A percentile compares a stretch with the other conserved stretches of the same genome.
Conservation (phyloP, 2,113 vertebrate species). For the Oriolus oriolus region DNA sequence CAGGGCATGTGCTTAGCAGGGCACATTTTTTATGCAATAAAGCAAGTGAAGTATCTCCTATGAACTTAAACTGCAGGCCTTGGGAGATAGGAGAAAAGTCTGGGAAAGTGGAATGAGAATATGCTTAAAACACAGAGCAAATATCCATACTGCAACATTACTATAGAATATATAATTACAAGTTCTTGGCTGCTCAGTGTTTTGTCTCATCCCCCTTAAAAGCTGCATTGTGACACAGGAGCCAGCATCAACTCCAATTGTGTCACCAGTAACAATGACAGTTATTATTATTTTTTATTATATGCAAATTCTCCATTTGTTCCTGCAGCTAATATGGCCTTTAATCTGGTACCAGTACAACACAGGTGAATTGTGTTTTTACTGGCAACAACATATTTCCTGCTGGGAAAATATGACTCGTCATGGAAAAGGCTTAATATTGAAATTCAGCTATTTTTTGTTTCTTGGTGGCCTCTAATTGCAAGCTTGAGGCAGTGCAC, state of each 20-base stretch:
- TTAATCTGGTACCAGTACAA: not conserved
- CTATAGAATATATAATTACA: not conserved
- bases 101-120: not conserved
- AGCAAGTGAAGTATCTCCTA: not conserved
- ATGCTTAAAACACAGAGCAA: not conserved
- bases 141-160: not conserved
- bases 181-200: not conserved
- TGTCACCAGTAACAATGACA: not conserved
- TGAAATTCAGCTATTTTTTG: conserved; percentile 62
- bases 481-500: conserved; percentile 80
- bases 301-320: conserved; percentile 7
- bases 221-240: not conserved
- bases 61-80: not conserved
- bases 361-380: conserved; percentile 37
- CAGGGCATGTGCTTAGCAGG: not conserved
- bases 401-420: conserved; percentile 25
- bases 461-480: conserved; percentile 83
- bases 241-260: not conserved
- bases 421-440: conserved; percentile 21
- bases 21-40: not conserved
- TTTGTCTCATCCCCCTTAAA: not conserved
- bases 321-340: not conserved
- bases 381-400: not conserved
- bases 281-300: conserved; percentile 20
- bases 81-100: not conserved